Percentiles rank a stretch among this genome's conserved stretches.
phyloP scores from a whole-genome alignment of 2,113 vertebrate genomes.

The Syngnathus typhle region DNA sequence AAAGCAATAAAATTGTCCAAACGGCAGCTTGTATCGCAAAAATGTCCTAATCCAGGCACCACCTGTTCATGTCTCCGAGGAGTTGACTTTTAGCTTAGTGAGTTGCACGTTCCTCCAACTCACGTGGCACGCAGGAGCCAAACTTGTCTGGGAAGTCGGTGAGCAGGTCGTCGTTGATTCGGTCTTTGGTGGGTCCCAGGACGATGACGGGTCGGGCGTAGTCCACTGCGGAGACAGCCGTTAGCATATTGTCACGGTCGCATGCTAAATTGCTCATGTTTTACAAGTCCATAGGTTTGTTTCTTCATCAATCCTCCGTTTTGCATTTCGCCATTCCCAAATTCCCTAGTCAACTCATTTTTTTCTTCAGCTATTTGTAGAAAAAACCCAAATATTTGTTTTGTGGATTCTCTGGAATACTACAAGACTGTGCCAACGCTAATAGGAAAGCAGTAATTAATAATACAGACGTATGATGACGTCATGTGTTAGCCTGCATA shows the following conservation, averaged over 20 bases:
- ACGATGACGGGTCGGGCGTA: constrained; percentile 85
- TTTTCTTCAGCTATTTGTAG: too few relatives aligned
- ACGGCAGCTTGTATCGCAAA: too few relatives aligned
- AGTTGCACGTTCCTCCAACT: constrained; percentile 38
- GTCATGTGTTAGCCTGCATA: too few relatives aligned
- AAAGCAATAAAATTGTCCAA: too few relatives aligned
- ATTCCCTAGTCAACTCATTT: too few relatives aligned
- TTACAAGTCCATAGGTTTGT: neutral
- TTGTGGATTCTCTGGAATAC: too few relatives aligned
- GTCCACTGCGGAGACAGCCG: constrained; percentile 65
- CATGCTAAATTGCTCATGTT: neutral
- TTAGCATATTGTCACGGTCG: too few relatives aligned
- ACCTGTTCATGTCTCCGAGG: neutral
- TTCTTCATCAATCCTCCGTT: too few relatives aligned
- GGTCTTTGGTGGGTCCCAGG: constrained; percentile 82
- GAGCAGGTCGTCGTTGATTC: constrained; percentile 81
- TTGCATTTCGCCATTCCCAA: too few relatives aligned
- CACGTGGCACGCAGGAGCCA: constrained; percentile 83
- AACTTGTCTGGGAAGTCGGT: constrained; percentile 85
- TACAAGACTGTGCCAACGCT: neutral
- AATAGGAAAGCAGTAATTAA: neutral
- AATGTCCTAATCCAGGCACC: neutral
- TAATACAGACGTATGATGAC: too few relatives aligned
- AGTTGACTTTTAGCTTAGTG: neutral
- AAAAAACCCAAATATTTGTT: too few relatives aligned